Base-by-base conservation (phyloP, 2,113 vertebrate genomes). In the Oenanthe melanoleuca region DNA sequence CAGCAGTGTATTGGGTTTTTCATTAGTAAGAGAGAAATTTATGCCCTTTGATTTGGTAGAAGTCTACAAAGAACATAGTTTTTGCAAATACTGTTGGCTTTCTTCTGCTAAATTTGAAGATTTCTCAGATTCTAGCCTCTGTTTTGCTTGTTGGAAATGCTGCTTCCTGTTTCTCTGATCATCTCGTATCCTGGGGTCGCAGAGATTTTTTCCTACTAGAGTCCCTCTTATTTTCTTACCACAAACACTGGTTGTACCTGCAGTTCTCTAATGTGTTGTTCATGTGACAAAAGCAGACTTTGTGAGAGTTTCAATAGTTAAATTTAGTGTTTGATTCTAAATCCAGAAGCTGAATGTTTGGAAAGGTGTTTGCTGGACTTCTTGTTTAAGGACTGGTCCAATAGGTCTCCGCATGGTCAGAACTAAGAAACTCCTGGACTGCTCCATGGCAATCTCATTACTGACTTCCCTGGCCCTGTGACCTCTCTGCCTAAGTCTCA, bases 181-280 rank as follows among this genome's bases (percentile, higher is more conserved):
- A 12, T 65, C 12, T 63, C 67, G 7, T 70, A 61, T 83, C 38
- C 34, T 42, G 12, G 22, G 10, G 6, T 31, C 57, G 37, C 33
- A 55, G 29, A 23, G 0, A 0, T 40, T 64, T 72, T 80, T 61
- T 14, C 22, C 23, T 60, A 2, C 11, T 71, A 2, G 0, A 28
- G 33, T 37, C 17, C 47, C 4, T 80, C 6, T 59, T 52, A 24
- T 15, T 50, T 63, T 73, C 31, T 59, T 64, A 11, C 8, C 60
- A 28, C 44, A 69, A n/a, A 12, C 9, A 14, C 25, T 29, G 24
- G 8, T 34, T 83, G 24, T 83, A 33, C 60, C 67, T 88, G 34
- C 22, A 63, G 34, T 84, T 84, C 42, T 86, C 11, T n/a, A 2
- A 15, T 40, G 29, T 63, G 42, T 65, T 84, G 37, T n/a, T 90